Conservation (phyloP, 2,888 invertebrate species). For the Cheilosia urbana region DNA sequence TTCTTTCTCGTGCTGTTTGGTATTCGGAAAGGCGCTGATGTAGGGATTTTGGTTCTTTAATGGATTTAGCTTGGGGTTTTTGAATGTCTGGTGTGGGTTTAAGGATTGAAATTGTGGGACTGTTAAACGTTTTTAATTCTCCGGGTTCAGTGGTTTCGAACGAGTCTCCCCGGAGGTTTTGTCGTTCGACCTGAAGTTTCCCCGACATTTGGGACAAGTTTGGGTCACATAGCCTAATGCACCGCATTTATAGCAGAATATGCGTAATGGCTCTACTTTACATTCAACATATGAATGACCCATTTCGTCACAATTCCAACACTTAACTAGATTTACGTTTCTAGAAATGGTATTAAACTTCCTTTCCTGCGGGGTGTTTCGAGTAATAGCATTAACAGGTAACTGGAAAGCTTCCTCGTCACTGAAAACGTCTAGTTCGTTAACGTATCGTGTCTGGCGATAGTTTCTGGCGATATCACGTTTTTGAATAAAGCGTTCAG, state of each 20-base stretch:
- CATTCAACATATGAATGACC: not conserved
- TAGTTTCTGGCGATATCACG: not conserved
- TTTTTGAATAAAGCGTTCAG: not conserved
- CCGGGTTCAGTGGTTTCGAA: not conserved
- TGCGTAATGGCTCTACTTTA: not conserved
- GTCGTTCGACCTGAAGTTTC: not conserved
- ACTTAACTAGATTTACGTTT: not conserved
- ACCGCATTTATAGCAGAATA: not conserved
- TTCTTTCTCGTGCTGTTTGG: not conserved
- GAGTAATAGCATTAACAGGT: not conserved
- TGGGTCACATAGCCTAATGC: not conserved
- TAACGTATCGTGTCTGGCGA: not conserved
- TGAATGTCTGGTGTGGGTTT: not conserved
- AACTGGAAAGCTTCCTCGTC: not conserved
- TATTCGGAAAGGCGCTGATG: not conserved
- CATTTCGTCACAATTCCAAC: not conserved
- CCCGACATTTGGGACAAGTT: constrained; percentile 1
- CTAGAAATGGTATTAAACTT: not conserved
- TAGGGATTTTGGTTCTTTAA: not conserved
- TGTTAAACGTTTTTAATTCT: not conserved
- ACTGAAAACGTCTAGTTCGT: not conserved
- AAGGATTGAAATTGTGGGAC: not conserved
- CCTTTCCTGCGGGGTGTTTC: not conserved
- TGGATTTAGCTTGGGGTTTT: not conserved
- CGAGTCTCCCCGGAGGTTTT: not conserved